Evolutionary conservation across 2,888 invertebrate species (phyloP).

Genomic region (Pristionchus fissidentatus): DNA sequence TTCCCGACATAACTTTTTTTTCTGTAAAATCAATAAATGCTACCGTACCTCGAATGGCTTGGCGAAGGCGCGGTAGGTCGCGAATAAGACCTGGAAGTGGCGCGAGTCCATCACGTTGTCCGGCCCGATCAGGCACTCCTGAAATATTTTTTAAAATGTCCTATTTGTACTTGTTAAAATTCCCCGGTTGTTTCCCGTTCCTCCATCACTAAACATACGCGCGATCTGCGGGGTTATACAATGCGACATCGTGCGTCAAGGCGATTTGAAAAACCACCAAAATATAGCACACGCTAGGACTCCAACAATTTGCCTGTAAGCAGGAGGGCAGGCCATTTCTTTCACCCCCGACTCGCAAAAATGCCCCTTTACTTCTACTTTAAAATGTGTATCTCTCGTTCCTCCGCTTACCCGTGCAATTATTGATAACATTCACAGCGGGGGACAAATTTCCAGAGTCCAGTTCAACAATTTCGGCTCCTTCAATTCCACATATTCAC

Average conservation of each 20-base stretch:
- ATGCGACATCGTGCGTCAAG: no score
- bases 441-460: no score
- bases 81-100: constrained; percentile 96
- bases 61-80: constrained; percentile 93
- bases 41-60: constrained; percentile 77
- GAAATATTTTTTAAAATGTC: constrained; percentile 43
- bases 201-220: no score
- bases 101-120: constrained; percentile 97
- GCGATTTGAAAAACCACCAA: neutral
- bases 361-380: neutral
- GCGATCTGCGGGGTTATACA: no score
- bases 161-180: no score
- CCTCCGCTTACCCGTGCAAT: neutral
- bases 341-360: neutral
- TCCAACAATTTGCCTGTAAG: no score
- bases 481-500: neutral
- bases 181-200: no score
- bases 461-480: no score
- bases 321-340: no score
- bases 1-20: no score
- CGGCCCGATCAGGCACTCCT: constrained; percentile 77
- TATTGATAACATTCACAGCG: neutral
- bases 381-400: neutral
- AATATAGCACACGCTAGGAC: no score
- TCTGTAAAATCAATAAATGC: neutral